Evolutionary conservation across 2,888 invertebrate species (phyloP).

Genomic region (Bedellia somnulentella): DNA sequence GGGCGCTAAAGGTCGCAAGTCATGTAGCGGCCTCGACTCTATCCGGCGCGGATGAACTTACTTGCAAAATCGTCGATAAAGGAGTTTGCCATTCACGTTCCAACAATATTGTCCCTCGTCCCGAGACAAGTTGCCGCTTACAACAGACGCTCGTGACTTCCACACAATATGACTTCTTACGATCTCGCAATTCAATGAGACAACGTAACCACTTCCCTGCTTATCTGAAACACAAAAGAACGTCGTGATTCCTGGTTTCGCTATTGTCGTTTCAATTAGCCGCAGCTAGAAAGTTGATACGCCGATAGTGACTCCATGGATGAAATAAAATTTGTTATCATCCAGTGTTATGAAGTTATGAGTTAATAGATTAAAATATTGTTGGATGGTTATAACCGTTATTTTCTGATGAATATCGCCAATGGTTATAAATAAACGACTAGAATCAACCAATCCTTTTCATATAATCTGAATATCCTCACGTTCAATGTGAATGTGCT

Average conservation of each 20-base stretch:
- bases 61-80: constrained; percentile 17
- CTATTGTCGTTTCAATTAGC: constrained; percentile 8
- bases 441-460: too few relatives aligned
- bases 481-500: too few relatives aligned
- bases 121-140: too few relatives aligned
- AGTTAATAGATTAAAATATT: too few relatives aligned
- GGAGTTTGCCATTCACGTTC: constrained; percentile 5
- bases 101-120: too few relatives aligned
- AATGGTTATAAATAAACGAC: too few relatives aligned
- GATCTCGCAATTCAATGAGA: not conserved
- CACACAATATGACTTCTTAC: constrained; percentile 1
- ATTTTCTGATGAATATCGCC: too few relatives aligned
- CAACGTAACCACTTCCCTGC: constrained; percentile 1
- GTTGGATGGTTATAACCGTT: too few relatives aligned
- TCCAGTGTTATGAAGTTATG: too few relatives aligned
- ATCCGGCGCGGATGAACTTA: constrained; percentile 14
- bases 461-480: too few relatives aligned
- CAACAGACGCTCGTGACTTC: constrained; percentile 2
- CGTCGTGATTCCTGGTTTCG: constrained; percentile 1
- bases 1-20: constrained; percentile 20
- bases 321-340: too few relatives aligned
- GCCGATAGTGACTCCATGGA: too few relatives aligned
- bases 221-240: constrained; percentile 2
- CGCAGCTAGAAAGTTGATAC: constrained; percentile 6
- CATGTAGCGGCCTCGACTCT: constrained; percentile 15